Conservation (phyloP, 1,140 invertebrate species). For the Apis laboriosa region DNA sequence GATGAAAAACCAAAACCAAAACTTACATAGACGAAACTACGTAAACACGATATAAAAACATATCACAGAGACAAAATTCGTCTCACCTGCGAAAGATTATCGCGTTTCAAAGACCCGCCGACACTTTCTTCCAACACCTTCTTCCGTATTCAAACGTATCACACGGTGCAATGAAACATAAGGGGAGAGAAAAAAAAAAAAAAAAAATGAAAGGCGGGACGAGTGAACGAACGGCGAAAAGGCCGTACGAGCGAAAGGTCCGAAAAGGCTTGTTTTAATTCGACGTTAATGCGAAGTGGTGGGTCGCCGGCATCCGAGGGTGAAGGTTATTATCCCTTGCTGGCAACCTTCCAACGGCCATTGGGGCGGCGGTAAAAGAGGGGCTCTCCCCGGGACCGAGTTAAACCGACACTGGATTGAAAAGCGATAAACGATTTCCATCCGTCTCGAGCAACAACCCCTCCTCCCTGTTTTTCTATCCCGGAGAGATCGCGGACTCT, state of each 20-base stretch:
- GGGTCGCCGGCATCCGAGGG: constrained; percentile 38
- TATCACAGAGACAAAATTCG: no score
- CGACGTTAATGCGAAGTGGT: constrained; percentile 60
- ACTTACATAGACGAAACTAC: no score
- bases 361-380: constrained; percentile 50
- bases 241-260: background rate
- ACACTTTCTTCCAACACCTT: no score
- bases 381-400: constrained; percentile 54
- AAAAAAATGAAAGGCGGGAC: no score
- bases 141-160: no score
- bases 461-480: constrained; percentile 40
- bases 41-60: no score
- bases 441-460: background rate
- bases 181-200: background rate
- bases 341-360: constrained; percentile 69
- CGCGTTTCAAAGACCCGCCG: no score
- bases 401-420: constrained; percentile 64
- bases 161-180: background rate
- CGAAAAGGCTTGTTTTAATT: constrained; percentile 52
- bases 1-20: no score
- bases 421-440: constrained; percentile 64
- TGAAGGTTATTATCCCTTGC: constrained; percentile 73
- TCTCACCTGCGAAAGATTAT: no score
- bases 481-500: background rate
- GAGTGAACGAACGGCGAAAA: background rate